phyloP scores from a whole-genome alignment of 1,140 invertebrate genomes.

The Heliconius hermathena region DNA sequence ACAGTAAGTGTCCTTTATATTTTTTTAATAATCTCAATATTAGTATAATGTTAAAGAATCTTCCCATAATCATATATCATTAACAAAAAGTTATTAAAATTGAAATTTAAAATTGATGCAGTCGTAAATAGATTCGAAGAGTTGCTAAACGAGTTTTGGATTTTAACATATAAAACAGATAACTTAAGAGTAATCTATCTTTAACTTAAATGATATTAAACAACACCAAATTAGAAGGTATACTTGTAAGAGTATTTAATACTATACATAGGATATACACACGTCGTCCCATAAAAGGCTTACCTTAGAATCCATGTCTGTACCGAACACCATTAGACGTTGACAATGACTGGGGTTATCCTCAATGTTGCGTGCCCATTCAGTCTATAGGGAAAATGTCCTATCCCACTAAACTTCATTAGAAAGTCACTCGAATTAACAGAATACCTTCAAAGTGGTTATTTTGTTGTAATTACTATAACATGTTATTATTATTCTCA shows the following conservation, averaged over 20 bases:
- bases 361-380: conserved; percentile 47
- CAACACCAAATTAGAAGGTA: too few species aligned
- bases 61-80: too few species aligned
- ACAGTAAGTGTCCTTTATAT: too few species aligned
- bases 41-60: too few species aligned
- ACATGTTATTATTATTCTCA: neutral
- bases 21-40: too few species aligned
- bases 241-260: neutral
- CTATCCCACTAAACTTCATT: conserved; percentile 56
- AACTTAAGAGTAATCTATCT: neutral
- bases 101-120: too few species aligned
- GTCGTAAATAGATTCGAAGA: too few species aligned
- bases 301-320: conserved; percentile 62
- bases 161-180: neutral
- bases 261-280: neutral
- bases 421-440: conserved; percentile 24
- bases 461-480: conserved; percentile 16
- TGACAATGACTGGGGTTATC: conserved; percentile 53
- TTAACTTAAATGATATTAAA: neutral
- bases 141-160: neutral
- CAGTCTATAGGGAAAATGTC: conserved; percentile 50
- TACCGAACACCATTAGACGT: conserved; percentile 48
- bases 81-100: too few species aligned
- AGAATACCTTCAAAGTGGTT: neutral
- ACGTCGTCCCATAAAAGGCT: neutral